Evolutionary conservation across 2,113 vertebrate genomes (phyloP).

Genomic region (Halcyon malimbica): DNA sequence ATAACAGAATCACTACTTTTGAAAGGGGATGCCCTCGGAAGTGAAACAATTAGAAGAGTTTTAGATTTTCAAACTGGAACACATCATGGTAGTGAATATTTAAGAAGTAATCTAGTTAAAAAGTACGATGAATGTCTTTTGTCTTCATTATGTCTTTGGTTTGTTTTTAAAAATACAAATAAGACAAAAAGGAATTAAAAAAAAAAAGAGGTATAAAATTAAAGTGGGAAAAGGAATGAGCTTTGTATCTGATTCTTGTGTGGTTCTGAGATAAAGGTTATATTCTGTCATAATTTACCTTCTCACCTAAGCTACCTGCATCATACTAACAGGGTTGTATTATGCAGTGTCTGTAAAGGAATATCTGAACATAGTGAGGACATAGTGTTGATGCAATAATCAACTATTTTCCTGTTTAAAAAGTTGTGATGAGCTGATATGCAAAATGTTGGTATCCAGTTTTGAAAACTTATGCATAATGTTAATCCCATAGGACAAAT

Average conservation of each 20-base stretch:
- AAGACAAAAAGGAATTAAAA: not conserved
- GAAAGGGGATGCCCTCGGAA: constrained; percentile 57
- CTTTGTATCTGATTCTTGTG: not conserved
- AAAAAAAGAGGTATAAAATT: not conserved
- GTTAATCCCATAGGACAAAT: not conserved
- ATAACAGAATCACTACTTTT: constrained; percentile 52
- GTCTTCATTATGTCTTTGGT: not conserved
- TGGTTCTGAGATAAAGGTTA: not conserved
- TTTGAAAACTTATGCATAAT: not conserved
- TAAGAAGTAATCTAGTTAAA: constrained; percentile 38
- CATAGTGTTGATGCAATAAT: not conserved
- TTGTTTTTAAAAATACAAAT: not conserved
- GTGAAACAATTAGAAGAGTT: constrained; percentile 63
- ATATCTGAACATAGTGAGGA: not conserved
- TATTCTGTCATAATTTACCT: not conserved
- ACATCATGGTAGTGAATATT: constrained; percentile 30
- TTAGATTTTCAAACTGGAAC: constrained; percentile 59
- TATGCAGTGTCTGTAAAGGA: not conserved
- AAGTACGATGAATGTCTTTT: not conserved
- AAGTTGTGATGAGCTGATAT: not conserved
- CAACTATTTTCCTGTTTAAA: not conserved
- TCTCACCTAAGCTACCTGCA: not conserved
- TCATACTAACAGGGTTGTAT: not conserved
- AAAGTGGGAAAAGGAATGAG: not conserved
- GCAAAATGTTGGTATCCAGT: not conserved